phyloP scores from a whole-genome alignment of 2,113 vertebrate species.

The Mirza zaza region DNA sequence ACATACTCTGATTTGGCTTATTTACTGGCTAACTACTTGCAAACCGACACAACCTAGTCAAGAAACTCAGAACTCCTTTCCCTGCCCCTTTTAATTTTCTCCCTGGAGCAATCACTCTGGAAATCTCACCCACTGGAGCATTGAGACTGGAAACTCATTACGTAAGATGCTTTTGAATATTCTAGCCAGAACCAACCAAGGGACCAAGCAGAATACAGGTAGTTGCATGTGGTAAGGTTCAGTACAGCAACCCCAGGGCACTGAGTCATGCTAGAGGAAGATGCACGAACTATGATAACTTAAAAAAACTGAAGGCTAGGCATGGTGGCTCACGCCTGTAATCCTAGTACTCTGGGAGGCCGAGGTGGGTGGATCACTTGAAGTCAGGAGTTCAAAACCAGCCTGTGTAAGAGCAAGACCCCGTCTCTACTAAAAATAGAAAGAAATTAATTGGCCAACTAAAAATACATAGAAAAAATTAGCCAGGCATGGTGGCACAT shows the following conservation, averaged over 20 bases:
- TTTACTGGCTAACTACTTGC: background rate
- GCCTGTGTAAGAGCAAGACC: no score
- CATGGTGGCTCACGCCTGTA: no score
- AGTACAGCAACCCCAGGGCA: constrained; percentile 40
- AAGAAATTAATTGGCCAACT: no score
- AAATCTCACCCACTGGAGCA: constrained; percentile 30
- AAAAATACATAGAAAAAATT: no score
- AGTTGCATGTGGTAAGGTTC: background rate
- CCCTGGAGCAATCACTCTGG: constrained; percentile 53
- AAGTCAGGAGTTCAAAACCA: no score
- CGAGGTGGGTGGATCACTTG: no score
- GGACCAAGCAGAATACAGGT: constrained; percentile 53
- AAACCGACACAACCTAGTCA: background rate
- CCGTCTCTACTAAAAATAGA: no score
- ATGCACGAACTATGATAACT: constrained; percentile 2
- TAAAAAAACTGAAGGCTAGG: background rate
- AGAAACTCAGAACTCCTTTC: constrained; percentile 13
- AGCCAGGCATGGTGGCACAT: no score
- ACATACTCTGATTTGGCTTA: background rate
- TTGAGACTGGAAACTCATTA: constrained; percentile 20
- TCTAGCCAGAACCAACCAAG: constrained; percentile 21
- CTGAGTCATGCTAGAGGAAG: constrained; percentile 48
- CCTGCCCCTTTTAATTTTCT: constrained; percentile 21
- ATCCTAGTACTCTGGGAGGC: no score
- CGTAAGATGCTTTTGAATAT: constrained; percentile 45